Evolutionary conservation across 2,888 invertebrate species (phyloP).

Genomic region (Amiota mariae): DNA sequence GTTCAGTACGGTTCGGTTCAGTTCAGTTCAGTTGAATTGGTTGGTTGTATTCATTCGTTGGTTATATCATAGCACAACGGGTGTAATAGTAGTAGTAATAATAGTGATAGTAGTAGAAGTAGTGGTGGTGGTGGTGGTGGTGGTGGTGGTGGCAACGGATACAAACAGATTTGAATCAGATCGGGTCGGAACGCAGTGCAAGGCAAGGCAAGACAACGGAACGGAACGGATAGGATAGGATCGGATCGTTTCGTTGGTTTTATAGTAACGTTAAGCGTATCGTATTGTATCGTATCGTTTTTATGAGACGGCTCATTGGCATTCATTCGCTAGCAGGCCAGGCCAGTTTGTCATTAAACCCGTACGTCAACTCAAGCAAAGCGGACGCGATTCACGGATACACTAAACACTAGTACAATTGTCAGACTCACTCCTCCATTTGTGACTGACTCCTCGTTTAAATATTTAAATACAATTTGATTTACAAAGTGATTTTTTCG

Average conservation of each 20-base stretch:
- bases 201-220: constrained; percentile 33
- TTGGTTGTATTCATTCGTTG: constrained; percentile 46
- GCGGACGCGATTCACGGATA: constrained; percentile 5
- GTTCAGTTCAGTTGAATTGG: constrained; percentile 45
- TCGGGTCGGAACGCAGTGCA: constrained; percentile 39
- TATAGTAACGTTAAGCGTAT: constrained; percentile 30
- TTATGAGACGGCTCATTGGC: constrained; percentile 61
- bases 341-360: constrained; percentile 51
- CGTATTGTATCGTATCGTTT: constrained; percentile 51
- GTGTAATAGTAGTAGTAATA: constrained; percentile 43
- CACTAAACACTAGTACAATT: background rate
- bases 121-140: constrained; percentile 45
- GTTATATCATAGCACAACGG: constrained; percentile 55
- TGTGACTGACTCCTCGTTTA: too few relatives aligned
- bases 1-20: constrained; percentile 49
- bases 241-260: constrained; percentile 32
- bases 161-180: constrained; percentile 58
- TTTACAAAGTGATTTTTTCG: too few relatives aligned
- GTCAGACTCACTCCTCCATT: too few relatives aligned
- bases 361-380: constrained; percentile 28
- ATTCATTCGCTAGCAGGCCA: constrained; percentile 54
- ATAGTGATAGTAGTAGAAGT: constrained; percentile 38
- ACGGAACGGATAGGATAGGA: constrained; percentile 40
- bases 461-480: too few relatives aligned
- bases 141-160: constrained; percentile 35